Evolutionary conservation across 1,140 invertebrate species (phyloP), one percentile per base, ranked within the genome.

Genomic region (Lepidostoma basale): DNA sequence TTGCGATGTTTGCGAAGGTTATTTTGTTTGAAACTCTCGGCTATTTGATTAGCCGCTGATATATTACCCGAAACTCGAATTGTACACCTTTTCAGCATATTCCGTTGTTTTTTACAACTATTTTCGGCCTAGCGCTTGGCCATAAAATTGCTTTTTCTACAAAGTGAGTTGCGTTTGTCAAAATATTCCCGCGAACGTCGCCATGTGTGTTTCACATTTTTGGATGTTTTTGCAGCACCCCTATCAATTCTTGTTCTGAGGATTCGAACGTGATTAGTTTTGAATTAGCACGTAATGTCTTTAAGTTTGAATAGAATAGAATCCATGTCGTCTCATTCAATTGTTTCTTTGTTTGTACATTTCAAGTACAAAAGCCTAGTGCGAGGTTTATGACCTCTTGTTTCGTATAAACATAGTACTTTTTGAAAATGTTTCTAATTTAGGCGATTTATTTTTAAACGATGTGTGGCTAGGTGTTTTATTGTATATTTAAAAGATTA

Each of bases 121-220:
- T 20, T 56, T 56, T 56, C 12, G 10, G 18, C 26, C 14, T 6
- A 56, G 30, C 33, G n/a, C 16, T 12, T 20, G 18, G 0, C 16
- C 4, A 36, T 6, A 16, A 33, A 36, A 56, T 36, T 8, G 18
- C 10, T 18, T 18, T 20, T 8, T 16, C 14, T 56, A 30, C 18
- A 36, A 20, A 56, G 16, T 22, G 14, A 52, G 26, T 59, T 59
- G 23, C 49, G 60, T 67, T 67, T 67, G 56, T 67, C 64, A 67
- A 60, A 59, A 47, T 60, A 54, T 67, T 44, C 40, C 56, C 64
- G 56, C 54, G 64, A 67, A 67, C 64, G 64, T 67, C 64, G 64
- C 64, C 64, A 67, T 67, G 64, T 67, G 64, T 67, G 64, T 67
- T 67, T 58, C 64, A 54, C 56, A 67, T 67, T 59, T 47, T 36